Evolutionary conservation across 2,113 vertebrate species (phyloP).

Genomic region (Brienomyrus longianalis): DNA sequence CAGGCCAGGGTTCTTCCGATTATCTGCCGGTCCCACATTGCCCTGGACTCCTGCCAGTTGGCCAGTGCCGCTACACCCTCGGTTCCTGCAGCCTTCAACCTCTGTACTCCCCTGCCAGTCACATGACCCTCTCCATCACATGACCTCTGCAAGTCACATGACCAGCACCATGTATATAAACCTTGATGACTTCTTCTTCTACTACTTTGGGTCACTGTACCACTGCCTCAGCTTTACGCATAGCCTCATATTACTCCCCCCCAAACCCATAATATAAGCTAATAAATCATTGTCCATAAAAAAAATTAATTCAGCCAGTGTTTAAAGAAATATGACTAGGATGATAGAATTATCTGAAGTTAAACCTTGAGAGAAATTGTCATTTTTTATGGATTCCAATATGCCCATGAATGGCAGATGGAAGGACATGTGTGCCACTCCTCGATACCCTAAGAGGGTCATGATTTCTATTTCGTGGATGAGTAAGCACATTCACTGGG

Average conservation of each 20-base stretch:
- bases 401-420: slow-evolving; percentile 40
- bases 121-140: not conserved
- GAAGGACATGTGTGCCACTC: slow-evolving; percentile 36
- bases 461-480: slow-evolving; percentile 60
- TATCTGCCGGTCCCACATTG: slow-evolving; percentile 53
- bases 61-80: slow-evolving; percentile 5
- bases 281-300: slow-evolving; percentile 50
- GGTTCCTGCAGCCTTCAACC: not conserved
- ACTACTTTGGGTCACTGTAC: slow-evolving; percentile 53
- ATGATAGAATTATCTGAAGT: slow-evolving; percentile 51
- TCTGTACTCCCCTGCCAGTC: not conserved
- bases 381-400: slow-evolving; percentile 52
- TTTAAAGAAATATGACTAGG: slow-evolving; percentile 43
- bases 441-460: slow-evolving; percentile 39
- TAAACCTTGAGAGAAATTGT: slow-evolving; percentile 47
- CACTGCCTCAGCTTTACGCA: slow-evolving; percentile 39
- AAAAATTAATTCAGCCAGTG: slow-evolving; percentile 27
- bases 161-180: not conserved
- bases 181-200: slow-evolving; percentile 25
- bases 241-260: slow-evolving; percentile 42
- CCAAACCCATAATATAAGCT: slow-evolving; percentile 36
- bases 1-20: slow-evolving; percentile 31
- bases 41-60: slow-evolving; percentile 28
- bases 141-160: not conserved
- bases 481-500: slow-evolving; percentile 45